phyloP scores from a whole-genome alignment of 2,888 invertebrate species.

The Drosophila siamana region DNA sequence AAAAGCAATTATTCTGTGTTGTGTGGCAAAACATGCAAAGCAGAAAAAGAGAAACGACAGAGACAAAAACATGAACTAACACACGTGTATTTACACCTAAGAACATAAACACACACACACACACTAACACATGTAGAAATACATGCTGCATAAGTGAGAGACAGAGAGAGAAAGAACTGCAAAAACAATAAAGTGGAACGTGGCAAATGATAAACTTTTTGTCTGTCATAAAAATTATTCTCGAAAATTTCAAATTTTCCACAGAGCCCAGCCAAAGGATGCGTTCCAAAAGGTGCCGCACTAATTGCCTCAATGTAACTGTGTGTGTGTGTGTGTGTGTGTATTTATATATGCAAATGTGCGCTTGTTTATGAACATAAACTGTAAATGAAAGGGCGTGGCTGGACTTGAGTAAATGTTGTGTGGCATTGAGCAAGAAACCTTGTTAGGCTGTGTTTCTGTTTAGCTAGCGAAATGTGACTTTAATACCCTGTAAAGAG shows the following conservation, averaged over 20 bases:
- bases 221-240: slow-evolving; percentile 73
- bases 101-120: slow-evolving; percentile 29
- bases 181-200: slow-evolving; percentile 72
- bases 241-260: slow-evolving; percentile 55
- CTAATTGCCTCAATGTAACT: slow-evolving; percentile 38
- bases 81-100: slow-evolving; percentile 46
- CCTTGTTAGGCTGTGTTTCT: slow-evolving; percentile 3
- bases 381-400: slow-evolving; percentile 48
- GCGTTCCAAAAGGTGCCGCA: slow-evolving; percentile 36
- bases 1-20: slow-evolving; percentile 76
- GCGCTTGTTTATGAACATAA: slow-evolving; percentile 15
- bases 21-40: slow-evolving; percentile 58
- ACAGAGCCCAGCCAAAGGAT: slow-evolving; percentile 24
- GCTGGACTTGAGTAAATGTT: slow-evolving; percentile 19
- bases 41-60: slow-evolving; percentile 51
- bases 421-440: slow-evolving; percentile 16
- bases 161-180: slow-evolving; percentile 32
- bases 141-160: slow-evolving; percentile 10
- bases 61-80: slow-evolving; percentile 22
- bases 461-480: background rate
- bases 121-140: too few species aligned
- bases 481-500: background rate
- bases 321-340: slow-evolving; percentile 24
- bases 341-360: slow-evolving; percentile 18
- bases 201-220: slow-evolving; percentile 81